Base-by-base conservation (phyloP, 2,797 vertebrate genomes). In the Melopsittacus undulatus region DNA sequence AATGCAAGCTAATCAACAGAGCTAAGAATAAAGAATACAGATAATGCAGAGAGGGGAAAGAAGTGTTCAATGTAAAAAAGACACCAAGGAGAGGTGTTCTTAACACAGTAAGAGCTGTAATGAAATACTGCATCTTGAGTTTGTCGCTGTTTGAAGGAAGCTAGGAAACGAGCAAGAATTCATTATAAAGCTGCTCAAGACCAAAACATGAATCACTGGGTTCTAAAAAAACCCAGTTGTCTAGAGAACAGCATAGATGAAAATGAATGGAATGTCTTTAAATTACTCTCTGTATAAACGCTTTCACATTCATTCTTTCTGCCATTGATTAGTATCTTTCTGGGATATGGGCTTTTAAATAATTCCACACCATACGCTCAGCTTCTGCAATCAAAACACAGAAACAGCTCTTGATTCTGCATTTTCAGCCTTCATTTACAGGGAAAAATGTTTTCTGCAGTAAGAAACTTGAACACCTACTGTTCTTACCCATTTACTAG, bases 241-340 rank as follows among this genome's bases (percentile, higher is more conserved):
- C 93, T 94, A 75, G 78, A 96, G 91, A 95, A 89, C 21, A 0
- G 93, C 42, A 10, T 7, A 90, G 76, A 94, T 52, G 83, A 89
- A 97, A 96, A 96, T 89, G 81, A 78, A 96, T 96, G 95, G 92
- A 96, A 94, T 93, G 95, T 96, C 91, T 96, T 95, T 92, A 94
- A 93, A 96, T 95, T 95, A 92, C 90, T 96, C 89, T 78, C 95
- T 92, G 68, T 66, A 95, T 86, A 92, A 96, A 96, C 51, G 83
- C 75, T 93, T 89, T 67, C 36, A 85, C 89, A 80, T 90, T 90
- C 90, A 97, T 93, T 83, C 94, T 87, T 62, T 73, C 89, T 97
- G 83, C 29, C 85, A 78, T 83, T 95, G 89, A 95, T 91, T 90
- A 86, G 94, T 79, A 88, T 84, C 89, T 89, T 93, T 95, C 67